Evolutionary conservation across 2,113 vertebrate genomes (phyloP).

Genomic region (Cyprinodon variegatus): DNA sequence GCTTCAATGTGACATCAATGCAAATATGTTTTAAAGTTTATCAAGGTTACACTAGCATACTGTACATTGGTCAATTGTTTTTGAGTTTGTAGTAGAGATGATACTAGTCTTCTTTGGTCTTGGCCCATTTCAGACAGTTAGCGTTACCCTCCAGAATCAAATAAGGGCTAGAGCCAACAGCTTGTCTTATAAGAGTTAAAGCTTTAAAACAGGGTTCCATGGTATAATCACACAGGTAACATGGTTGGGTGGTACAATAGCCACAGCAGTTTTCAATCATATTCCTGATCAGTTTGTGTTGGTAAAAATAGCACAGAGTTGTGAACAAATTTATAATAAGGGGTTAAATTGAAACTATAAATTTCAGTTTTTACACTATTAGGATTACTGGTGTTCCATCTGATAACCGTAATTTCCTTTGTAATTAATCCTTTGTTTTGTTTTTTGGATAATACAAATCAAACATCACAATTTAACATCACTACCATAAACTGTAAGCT

Average conservation of each 20-base stretch:
- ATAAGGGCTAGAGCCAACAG: not conserved
- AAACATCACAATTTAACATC: not conserved
- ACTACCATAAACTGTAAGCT: not conserved
- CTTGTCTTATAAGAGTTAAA: not conserved
- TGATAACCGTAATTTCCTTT: no score
- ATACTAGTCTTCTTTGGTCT: not conserved
- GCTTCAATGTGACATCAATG: no score
- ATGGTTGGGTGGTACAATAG: not conserved
- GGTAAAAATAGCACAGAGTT: no score
- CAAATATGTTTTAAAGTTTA: not conserved
- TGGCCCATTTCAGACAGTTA: not conserved
- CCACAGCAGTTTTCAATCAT: not conserved
- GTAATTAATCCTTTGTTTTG: no score
- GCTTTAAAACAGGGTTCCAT: not conserved
- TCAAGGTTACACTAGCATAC: not conserved
- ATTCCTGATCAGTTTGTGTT: no score
- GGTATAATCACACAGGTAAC: not conserved
- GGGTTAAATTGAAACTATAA: no score
- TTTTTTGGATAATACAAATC: not conserved
- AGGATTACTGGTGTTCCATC: no score
- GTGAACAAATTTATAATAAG: no score
- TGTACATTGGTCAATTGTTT: not conserved
- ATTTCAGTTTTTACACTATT: no score
- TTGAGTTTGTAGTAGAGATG: not conserved
- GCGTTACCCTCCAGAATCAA: not conserved